A percentile compares a stretch with the other conserved stretches of the same genome.
phyloP scores from a whole-genome alignment of 1,140 invertebrate genomes.

The Leucophenga varia region DNA sequence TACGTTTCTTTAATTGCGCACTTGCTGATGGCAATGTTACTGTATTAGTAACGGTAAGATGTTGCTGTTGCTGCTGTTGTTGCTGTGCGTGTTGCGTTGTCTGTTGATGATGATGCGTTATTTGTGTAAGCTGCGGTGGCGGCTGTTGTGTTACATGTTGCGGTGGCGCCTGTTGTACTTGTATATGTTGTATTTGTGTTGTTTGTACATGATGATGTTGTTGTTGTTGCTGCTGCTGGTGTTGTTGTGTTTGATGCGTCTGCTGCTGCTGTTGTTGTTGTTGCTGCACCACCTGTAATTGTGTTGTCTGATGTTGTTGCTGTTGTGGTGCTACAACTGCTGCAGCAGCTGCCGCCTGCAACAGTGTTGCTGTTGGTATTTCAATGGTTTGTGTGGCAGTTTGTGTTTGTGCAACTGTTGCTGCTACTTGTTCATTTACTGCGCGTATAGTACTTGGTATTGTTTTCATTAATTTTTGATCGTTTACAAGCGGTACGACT shows the following conservation, averaged over 20 bases:
- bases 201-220: constrained; percentile 45
- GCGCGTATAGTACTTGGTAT: constrained; percentile 52
- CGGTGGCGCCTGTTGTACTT: constrained; percentile 35
- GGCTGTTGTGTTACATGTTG: constrained; percentile 20
- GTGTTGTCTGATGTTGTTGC: constrained; percentile 29
- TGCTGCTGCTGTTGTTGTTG: constrained; percentile 24
- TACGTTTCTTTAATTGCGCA: constrained; percentile 45
- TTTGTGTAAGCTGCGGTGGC: constrained; percentile 18
- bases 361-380: constrained; percentile 43
- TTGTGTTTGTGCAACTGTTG: constrained; percentile 27
- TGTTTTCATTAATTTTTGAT: constrained; percentile 54
- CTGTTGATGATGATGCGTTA: constrained; percentile 8
- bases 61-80: constrained; percentile 28
- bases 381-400: constrained; percentile 49
- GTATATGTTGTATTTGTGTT: constrained; percentile 45
- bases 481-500: constrained; percentile 40
- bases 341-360: constrained; percentile 33
- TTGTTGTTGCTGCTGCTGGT: constrained; percentile 30
- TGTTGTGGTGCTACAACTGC: too few species aligned
- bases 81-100: constrained; percentile 20
- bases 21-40: constrained; percentile 30
- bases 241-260: constrained; percentile 25
- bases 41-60: constrained; percentile 34
- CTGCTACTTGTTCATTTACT: constrained; percentile 38
- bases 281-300: constrained; percentile 34